Percentiles rank a stretch among this genome's conserved stretches.
Conservation (phyloP, 2,113 vertebrate species). For the Lepidothrix coronata region DNA sequence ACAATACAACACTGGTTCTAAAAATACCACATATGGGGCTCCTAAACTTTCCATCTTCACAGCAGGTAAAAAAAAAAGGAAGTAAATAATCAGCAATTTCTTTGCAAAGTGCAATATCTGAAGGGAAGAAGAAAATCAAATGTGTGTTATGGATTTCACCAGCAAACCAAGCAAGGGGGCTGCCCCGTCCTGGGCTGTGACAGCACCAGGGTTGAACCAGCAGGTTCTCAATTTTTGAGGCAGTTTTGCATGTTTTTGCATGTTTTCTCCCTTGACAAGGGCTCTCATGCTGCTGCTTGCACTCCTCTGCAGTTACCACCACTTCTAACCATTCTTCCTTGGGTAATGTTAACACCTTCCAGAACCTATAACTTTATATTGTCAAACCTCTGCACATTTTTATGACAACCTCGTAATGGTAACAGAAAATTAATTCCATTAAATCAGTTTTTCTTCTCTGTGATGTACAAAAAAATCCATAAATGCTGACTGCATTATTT, state of each 20-base stretch:
- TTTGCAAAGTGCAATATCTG: not conserved
- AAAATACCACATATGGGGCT: not conserved
- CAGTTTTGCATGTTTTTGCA: not conserved
- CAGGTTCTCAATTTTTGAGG: not conserved
- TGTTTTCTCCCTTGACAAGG: not conserved
- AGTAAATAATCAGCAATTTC: not conserved
- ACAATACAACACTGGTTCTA: not conserved
- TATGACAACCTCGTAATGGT: not conserved
- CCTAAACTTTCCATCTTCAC: not conserved
- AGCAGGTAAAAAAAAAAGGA: not conserved
- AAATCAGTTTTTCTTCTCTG: not conserved
- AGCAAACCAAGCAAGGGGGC: not conserved
- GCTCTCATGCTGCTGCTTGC: not conserved
- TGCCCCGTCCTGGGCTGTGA: not conserved
- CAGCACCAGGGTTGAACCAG: not conserved
- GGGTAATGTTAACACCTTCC: not conserved
- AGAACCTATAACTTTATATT: not conserved
- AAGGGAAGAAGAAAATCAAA: not conserved
- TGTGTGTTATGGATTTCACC: not conserved
- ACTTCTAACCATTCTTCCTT: not conserved
- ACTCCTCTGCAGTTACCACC: not conserved
- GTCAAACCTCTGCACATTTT: not conserved
- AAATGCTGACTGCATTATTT: not conserved
- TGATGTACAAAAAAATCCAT: not conserved
- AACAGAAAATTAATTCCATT: not conserved